A percentile compares a stretch with the other conserved stretches of the same genome.
Conservation (phyloP, 2,797 vertebrate species). For the Acropternis orthonyx region DNA sequence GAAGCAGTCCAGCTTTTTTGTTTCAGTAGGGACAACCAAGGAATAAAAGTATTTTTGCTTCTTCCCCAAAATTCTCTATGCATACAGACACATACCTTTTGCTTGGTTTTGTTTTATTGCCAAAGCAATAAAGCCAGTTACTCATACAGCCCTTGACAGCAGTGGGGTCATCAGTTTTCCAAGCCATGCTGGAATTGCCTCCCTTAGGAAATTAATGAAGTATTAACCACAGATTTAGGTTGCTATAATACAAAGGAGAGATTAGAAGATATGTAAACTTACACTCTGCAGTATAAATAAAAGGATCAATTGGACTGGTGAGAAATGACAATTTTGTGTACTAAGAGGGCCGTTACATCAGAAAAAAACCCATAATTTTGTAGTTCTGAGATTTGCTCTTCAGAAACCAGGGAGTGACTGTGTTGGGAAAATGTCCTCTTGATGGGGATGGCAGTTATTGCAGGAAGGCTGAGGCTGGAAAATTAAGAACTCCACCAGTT, state of each 20-base stretch:
- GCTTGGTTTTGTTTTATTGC: constrained; percentile 14
- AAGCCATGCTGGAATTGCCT: constrained; percentile 18
- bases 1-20: background rate
- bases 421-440: background rate
- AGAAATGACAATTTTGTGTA: background rate
- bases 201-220: constrained; percentile 41
- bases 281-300: constrained; percentile 7
- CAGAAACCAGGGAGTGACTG: background rate
- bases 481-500: background rate
- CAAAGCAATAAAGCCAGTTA: constrained; percentile 26
- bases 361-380: background rate
- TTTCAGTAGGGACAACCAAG: background rate
- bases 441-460: background rate
- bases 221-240: constrained; percentile 24
- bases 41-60: background rate
- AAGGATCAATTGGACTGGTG: constrained; percentile 26
- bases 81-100: background rate
- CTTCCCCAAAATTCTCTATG: background rate
- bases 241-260: constrained; percentile 51
- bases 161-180: constrained; percentile 36
- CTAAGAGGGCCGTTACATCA: background rate
- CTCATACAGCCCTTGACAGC: background rate
- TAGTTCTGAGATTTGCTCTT: background rate
- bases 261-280: constrained; percentile 21
- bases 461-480: background rate